Evolutionary conservation across 1,140 invertebrate genomes (phyloP), one percentile per base, ranked within the genome.

Genomic region (Wasmannia auropunctata): DNA sequence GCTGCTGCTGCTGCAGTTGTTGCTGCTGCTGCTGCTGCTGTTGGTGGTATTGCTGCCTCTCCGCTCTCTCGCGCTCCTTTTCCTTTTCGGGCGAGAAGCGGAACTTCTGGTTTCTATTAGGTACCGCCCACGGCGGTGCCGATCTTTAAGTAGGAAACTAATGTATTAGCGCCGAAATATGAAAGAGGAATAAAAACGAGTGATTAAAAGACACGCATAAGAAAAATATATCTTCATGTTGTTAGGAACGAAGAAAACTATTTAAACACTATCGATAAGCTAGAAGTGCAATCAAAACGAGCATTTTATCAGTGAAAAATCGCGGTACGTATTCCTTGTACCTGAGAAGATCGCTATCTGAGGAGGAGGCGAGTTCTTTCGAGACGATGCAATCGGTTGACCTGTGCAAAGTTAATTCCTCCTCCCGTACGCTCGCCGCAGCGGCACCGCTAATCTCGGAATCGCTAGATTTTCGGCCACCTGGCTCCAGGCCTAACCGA

Each of bases 311-410:
- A 10, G 1, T 46, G 28, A 51, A 49, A 63, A 49, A 37, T 63
- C 28, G 31, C 40, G 3, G 16, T 14, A 79, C 22, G 1, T 58
- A 8, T 54, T 54, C 16, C 14, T 22, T 90, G 77, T 93, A 96
- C 94, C 95, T 93, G 56, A 96, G 91, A 40, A 96, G 94, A 90
- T 96, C 96, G 28, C 96, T 96, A 76, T 96, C 96, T 5, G 96
- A 96, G 72, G 96, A 96, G 0, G 96, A 96, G 1, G 96, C 95
- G 54, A 95, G 93, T 86, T 96, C 96, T 92, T 97, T 97, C 1
- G 95, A 94, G 51, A 96, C 95, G 89, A 97, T 97, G 88, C 97
- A 97, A 92, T 97, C 97, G 69, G 96, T 97, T 81, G 97, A 97
- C 86, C 96, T 95, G 93, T 97, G 96, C 34, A 97, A 93, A 54